A percentile compares a stretch with the other conserved stretches of the same genome.
These are phyloP conservation scores for Trididemnum nubilum DNA, from an alignment of 23 tunicate genomes.

Conservation along the genomic window DNA sequence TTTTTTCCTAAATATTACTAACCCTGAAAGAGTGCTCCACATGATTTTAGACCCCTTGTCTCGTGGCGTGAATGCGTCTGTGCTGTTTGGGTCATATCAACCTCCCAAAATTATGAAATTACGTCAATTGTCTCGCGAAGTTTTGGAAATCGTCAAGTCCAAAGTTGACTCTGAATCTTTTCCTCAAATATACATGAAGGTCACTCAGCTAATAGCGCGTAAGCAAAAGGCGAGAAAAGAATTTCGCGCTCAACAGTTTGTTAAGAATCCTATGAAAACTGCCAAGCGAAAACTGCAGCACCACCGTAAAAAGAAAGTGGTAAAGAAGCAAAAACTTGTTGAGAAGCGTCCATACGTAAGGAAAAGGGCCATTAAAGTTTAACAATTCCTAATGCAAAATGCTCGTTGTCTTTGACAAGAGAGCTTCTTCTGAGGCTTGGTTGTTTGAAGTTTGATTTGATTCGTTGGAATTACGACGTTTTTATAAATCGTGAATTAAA, in stretches of 20 bases:
- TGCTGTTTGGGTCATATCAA: slow-evolving; percentile 1
- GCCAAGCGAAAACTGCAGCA: slow-evolving; percentile 48
- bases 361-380: no score
- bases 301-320: slow-evolving; percentile 45
- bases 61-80: slow-evolving; percentile 51
- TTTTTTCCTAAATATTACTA: slow-evolving; percentile 23
- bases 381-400: no score
- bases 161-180: slow-evolving; percentile 52
- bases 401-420: no score
- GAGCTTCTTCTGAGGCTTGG: no score
- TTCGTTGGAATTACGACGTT: no score
- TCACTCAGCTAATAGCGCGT: slow-evolving; percentile 34
- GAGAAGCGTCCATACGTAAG: slow-evolving; percentile 41
- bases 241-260: slow-evolving; percentile 48
- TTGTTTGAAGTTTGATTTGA: no score
- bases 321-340: slow-evolving; percentile 60
- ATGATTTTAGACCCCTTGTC: slow-evolving; percentile 54
- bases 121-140: slow-evolving; percentile 49
- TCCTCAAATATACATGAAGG: slow-evolving; percentile 37
- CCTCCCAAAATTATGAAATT: slow-evolving; percentile 42
- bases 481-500: no score
- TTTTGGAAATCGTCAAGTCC: slow-evolving; percentile 53
- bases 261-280: slow-evolving; percentile 59
- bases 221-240: slow-evolving; percentile 47
- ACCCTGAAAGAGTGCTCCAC: slow-evolving; percentile 28